Evolutionary conservation across 1,140 invertebrate genomes (phyloP).

Genomic region (Theocolax elegans): DNA sequence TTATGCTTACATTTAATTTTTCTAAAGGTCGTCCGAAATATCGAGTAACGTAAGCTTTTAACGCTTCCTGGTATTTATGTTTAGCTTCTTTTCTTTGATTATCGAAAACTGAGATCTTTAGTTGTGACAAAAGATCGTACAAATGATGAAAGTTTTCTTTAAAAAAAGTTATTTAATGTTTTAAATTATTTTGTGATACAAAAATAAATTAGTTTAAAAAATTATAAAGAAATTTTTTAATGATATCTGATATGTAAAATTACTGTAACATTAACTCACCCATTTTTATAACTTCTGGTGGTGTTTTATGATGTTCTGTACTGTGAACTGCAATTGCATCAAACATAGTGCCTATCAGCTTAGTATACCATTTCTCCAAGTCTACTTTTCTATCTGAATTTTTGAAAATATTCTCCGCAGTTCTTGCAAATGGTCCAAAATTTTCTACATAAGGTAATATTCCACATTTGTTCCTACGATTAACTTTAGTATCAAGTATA

Average conservation of each 20-base stretch:
- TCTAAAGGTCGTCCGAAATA: constrained; percentile 96
- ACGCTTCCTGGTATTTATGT: constrained; percentile 89
- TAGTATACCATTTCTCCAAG: constrained; percentile 94
- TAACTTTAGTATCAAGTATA: constrained; percentile 79
- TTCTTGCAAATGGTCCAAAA: constrained; percentile 88
- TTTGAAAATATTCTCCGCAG: constrained; percentile 88
- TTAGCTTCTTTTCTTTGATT: constrained; percentile 90
- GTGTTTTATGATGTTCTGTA: constrained; percentile 91
- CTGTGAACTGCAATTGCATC: constrained; percentile 84
- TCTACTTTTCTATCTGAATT: constrained; percentile 91
- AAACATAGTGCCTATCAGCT: constrained; percentile 88
- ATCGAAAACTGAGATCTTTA: constrained; percentile 93
- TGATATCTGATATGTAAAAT: background rate
- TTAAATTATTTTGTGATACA: no score
- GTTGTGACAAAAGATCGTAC: constrained; percentile 84
- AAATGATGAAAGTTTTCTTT: constrained; percentile 97
- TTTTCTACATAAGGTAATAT: constrained; percentile 92
- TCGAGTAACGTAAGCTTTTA: constrained; percentile 90
- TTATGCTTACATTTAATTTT: constrained; percentile 85
- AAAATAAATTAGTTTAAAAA: no score
- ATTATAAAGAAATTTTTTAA: no score
- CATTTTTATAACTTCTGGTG: constrained; percentile 94
- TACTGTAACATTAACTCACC: constrained; percentile 64
- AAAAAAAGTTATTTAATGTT: constrained; percentile 44
- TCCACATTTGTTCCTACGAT: constrained; percentile 86